A percentile compares a stretch with the other conserved stretches of the same genome.
phyloP scores from a whole-genome alignment of 92 coral and sea anemone genomes.

The Heteractis magnifica region DNA sequence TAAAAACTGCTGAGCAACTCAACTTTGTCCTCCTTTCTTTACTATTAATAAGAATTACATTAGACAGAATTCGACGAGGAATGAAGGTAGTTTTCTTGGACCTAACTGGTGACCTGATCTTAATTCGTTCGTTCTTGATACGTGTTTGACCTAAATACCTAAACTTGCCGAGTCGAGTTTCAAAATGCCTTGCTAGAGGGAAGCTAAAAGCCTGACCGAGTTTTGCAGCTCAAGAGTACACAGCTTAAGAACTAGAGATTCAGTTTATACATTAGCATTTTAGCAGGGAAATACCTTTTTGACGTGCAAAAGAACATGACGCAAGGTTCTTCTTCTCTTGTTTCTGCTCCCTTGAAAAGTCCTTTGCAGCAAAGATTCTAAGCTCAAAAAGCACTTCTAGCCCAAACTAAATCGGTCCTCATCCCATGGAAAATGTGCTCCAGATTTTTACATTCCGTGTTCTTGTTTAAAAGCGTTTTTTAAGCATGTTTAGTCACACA shows the following conservation, averaged over 20 bases:
- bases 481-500: background rate
- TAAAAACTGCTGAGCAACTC: background rate
- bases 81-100: background rate
- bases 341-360: too few species aligned
- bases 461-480: constrained; percentile 1
- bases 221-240: background rate
- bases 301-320: background rate
- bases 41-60: background rate
- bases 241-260: background rate
- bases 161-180: background rate
- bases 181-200: background rate
- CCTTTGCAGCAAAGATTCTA: background rate
- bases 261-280: background rate
- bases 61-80: background rate
- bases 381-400: background rate
- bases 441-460: background rate
- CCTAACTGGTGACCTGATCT: background rate
- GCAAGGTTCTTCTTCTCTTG: background rate
- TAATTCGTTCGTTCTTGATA: background rate
- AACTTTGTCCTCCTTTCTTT: background rate
- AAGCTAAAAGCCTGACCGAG: background rate
- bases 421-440: background rate
- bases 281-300: background rate
- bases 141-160: background rate
- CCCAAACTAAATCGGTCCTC: background rate